Evolutionary conservation across 2,888 invertebrate species (phyloP).

Genomic region (Chrysina gloriosa): DNA sequence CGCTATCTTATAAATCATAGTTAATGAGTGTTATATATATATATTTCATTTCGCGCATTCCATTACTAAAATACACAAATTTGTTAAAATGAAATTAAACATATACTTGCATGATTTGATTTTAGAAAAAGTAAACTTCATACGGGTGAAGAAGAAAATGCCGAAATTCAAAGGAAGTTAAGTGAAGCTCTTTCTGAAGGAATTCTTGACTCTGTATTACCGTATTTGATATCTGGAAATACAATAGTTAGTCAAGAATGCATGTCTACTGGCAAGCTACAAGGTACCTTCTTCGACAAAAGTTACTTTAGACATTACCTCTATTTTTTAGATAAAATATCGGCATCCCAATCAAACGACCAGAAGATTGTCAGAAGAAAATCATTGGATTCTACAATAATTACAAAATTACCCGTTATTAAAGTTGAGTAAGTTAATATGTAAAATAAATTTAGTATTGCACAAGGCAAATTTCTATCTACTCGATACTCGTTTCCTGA

Average conservation of each 20-base stretch:
- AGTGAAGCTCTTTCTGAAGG: conserved; percentile 82
- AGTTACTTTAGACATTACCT: neutral
- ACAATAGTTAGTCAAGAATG: conserved; percentile 54
- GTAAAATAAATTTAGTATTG: no score
- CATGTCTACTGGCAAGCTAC: conserved; percentile 35
- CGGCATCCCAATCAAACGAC: neutral
- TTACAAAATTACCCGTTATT: conserved; percentile 10
- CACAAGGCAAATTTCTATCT: no score
- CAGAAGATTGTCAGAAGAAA: conserved; percentile 30
- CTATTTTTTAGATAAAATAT: conserved; percentile 20
- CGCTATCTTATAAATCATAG: no score
- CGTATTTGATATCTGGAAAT: conserved; percentile 75
- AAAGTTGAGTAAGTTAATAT: conserved; percentile 50
- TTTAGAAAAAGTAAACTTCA: conserved; percentile 34
- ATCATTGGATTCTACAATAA: conserved; percentile 18
- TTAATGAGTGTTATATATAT: no score
- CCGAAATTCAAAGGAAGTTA: conserved; percentile 55
- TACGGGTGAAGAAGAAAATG: conserved; percentile 22
- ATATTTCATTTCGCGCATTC: no score
- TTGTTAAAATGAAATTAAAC: neutral
- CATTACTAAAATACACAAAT: no score
- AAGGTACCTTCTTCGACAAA: conserved; percentile 20
- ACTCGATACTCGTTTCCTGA: no score
- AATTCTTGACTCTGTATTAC: conserved; percentile 83
- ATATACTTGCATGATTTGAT: neutral